Percentiles rank a stretch among this genome's conserved stretches.
phyloP scores from a whole-genome alignment of 2,797 vertebrate species.

The Orestias chungarensis region DNA sequence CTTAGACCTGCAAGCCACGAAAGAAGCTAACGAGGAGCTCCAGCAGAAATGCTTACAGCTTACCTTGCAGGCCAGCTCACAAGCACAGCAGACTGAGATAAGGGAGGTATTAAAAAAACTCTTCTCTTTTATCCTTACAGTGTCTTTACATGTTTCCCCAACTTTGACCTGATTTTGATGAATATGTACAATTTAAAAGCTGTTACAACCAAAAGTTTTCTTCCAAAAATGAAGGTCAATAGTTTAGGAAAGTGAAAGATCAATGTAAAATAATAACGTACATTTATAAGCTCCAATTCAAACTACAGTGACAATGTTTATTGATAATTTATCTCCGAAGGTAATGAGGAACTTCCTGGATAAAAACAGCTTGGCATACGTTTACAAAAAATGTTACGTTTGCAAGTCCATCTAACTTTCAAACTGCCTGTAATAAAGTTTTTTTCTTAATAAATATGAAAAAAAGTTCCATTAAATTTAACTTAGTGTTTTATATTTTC shows the following conservation, averaged over 20 bases:
- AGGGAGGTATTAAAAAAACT: constrained; percentile 67
- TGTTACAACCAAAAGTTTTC: not conserved
- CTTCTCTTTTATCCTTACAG: not conserved
- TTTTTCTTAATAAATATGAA: no score
- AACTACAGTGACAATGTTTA: no score
- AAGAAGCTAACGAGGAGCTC: constrained; percentile 65
- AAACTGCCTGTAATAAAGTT: not conserved
- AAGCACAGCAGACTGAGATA: constrained; percentile 51
- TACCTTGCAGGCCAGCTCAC: constrained; percentile 47
- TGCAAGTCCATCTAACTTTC: not conserved
- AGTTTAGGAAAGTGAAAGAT: not conserved
- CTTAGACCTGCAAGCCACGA: constrained; percentile 72
- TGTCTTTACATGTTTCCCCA: not conserved
- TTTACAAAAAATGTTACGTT: no score
- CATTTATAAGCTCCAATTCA: no score
- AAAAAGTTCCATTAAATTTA: no score
- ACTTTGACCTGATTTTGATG: not conserved
- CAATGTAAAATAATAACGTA: no score
- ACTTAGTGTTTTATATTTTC: no score
- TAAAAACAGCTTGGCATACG: no score
- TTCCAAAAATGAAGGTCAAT: not conserved
- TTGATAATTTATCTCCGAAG: no score
- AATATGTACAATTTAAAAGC: not conserved
- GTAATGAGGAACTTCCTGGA: no score
- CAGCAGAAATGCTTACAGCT: constrained; percentile 68